Conservation (phyloP, 2,888 invertebrate species). For the Drosophila anomalata region DNA sequence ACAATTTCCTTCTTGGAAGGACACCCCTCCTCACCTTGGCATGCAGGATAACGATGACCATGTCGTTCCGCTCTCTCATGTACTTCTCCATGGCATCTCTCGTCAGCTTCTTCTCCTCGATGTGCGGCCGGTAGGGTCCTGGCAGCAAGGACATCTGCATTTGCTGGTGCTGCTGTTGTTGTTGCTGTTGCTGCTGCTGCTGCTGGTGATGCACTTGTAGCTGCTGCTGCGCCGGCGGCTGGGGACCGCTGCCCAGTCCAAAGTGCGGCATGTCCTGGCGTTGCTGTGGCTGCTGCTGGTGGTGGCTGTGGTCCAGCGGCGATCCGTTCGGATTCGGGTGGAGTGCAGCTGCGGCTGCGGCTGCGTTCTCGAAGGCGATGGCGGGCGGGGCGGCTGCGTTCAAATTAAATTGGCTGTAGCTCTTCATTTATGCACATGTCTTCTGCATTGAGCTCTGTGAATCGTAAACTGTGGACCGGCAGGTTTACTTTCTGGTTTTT, state of each 20-base stretch:
- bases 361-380: slow-evolving; percentile 71
- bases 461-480: slow-evolving; percentile 12
- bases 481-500: slow-evolving; percentile 35
- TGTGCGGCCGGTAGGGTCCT: slow-evolving; percentile 81
- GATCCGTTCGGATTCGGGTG: slow-evolving; percentile 51
- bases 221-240: slow-evolving; percentile 63
- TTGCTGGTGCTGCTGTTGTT: slow-evolving; percentile 77
- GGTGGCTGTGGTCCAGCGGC: slow-evolving; percentile 60
- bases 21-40: slow-evolving; percentile 88
- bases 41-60: slow-evolving; percentile 98
- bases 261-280: slow-evolving; percentile 83
- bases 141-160: slow-evolving; percentile 82
- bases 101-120: slow-evolving; percentile 88
- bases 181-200: slow-evolving; percentile 68
- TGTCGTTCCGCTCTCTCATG: slow-evolving; percentile 95
- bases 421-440: slow-evolving; percentile 80
- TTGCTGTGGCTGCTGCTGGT: slow-evolving; percentile 60
- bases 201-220: slow-evolving; percentile 73
- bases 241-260: slow-evolving; percentile 84
- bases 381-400: slow-evolving; percentile 69
- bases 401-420: slow-evolving; percentile 77
- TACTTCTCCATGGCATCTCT: slow-evolving; percentile 95
- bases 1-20: neutral
- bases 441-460: slow-evolving; percentile 45
- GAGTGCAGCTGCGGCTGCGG: slow-evolving; percentile 49